Conservation (phyloP, 2,797 vertebrate genomes). For the Selene dorsalis region DNA sequence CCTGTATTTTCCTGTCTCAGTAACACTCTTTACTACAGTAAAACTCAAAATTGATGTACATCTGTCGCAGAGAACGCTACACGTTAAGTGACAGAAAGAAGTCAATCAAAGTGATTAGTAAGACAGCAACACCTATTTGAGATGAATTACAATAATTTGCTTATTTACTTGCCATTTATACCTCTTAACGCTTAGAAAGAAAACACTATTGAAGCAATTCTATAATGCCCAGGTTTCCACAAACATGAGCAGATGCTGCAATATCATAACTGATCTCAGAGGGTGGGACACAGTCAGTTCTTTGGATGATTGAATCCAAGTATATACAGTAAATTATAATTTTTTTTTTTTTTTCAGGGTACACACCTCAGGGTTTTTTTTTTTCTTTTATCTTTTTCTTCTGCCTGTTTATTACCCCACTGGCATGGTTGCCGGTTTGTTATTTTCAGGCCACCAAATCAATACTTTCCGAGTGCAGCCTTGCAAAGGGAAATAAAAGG, state of each 20-base stretch:
- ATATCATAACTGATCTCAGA: too few relatives aligned
- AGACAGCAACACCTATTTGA: neutral
- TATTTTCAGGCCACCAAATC: conserved; percentile 80
- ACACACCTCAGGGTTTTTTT: conserved; percentile 61
- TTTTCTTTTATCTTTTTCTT: conserved; percentile 46
- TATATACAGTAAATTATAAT: conserved; percentile 71
- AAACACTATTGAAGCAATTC: neutral
- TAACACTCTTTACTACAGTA: too few relatives aligned
- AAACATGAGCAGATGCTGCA: too few relatives aligned
- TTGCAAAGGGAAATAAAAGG: conserved; percentile 72
- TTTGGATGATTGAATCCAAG: conserved; percentile 63
- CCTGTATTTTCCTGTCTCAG: too few relatives aligned
- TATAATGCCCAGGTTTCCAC: too few relatives aligned
- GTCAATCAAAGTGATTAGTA: too few relatives aligned
- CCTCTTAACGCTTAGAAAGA: neutral
- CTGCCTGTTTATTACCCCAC: conserved; percentile 68
- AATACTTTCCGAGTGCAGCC: conserved; percentile 74
- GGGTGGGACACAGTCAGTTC: conserved; percentile 38
- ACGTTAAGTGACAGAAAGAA: too few relatives aligned
- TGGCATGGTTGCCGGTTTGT: conserved; percentile 69
- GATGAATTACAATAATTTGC: neutral
- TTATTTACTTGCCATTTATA: neutral
- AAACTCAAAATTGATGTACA: too few relatives aligned
- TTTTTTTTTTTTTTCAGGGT: conserved; percentile 72
- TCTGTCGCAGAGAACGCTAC: too few relatives aligned